Evolutionary conservation across 2,113 vertebrate species (phyloP).

Genomic region (Sitta europaea): DNA sequence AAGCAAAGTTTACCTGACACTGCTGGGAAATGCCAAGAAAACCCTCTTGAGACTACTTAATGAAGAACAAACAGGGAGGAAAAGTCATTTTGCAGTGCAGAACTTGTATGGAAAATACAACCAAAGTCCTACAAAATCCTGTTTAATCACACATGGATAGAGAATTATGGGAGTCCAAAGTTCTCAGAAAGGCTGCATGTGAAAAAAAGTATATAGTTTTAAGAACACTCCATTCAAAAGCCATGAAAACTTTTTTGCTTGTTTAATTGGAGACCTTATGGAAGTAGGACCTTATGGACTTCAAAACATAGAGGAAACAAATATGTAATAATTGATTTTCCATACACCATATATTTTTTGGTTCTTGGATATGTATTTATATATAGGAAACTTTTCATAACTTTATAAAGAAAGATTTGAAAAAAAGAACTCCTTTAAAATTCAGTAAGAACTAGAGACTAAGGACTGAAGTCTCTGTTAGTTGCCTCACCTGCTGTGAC

Average conservation of each 20-base stretch:
- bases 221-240: not conserved
- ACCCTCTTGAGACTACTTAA: not conserved
- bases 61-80: not conserved
- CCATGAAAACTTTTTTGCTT: not conserved
- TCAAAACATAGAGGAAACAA: not conserved
- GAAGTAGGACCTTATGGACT: not conserved
- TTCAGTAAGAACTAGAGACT: conserved; percentile 1
- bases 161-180: not conserved
- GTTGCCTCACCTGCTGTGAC: conserved; percentile 50
- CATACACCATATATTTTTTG: not conserved
- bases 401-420: not conserved
- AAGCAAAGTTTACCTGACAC: conserved; percentile 3
- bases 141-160: not conserved
- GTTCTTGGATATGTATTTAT: not conserved
- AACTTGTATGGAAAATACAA: not conserved
- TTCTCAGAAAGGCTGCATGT: not conserved
- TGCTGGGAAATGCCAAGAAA: not conserved
- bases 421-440: conserved; percentile 38
- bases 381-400: not conserved
- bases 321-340: not conserved
- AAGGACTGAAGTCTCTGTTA: conserved; percentile 30
- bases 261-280: not conserved
- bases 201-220: not conserved
- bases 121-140: not conserved
- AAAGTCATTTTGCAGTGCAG: not conserved